A percentile compares a stretch with the other conserved stretches of the same genome.
These are phyloP conservation scores for Unio pictorum DNA, from an alignment of 2,888 invertebrate species.

Conservation along the genomic window DNA sequence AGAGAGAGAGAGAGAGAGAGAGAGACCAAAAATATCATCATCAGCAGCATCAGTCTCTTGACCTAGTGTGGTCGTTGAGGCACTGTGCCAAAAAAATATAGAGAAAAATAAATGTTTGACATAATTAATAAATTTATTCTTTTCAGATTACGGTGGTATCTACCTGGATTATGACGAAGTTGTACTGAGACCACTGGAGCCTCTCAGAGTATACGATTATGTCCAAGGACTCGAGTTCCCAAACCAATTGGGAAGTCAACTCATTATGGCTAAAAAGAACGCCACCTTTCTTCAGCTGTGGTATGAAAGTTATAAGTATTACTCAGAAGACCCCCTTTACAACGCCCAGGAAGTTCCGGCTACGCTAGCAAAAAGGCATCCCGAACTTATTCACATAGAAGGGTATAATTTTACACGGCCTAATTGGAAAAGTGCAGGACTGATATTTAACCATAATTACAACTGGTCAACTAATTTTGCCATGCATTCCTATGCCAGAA, in stretches of 20 bases:
- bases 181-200: conserved; percentile 3
- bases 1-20: too few species aligned
- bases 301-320: conserved; percentile 13
- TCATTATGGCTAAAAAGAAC: conserved; percentile 12
- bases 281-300: conserved; percentile 12
- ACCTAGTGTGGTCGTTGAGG: too few species aligned
- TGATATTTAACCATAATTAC: conserved; percentile 6
- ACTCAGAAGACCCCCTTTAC: conserved; percentile 5
- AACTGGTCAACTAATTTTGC: conserved; percentile 13
- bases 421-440: not conserved
- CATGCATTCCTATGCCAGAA: conserved; percentile 7
- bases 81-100: too few species aligned
- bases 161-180: conserved; percentile 15
- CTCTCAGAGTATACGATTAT: conserved; percentile 8
- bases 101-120: too few species aligned
- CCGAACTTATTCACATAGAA: conserved; percentile 12
- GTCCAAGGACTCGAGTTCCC: conserved; percentile 8
- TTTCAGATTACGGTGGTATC: conserved; percentile 15
- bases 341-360: conserved; percentile 6
- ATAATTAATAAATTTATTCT: not conserved
- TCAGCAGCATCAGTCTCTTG: too few species aligned
- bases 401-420: conserved; percentile 16
- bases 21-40: too few species aligned
- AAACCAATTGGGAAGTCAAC: conserved; percentile 6
- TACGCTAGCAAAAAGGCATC: conserved; percentile 8